These are phyloP conservation scores for Elanoides forficatus DNA, from an alignment of 2,113 vertebrate genomes.

Conservation along the genomic window DNA sequence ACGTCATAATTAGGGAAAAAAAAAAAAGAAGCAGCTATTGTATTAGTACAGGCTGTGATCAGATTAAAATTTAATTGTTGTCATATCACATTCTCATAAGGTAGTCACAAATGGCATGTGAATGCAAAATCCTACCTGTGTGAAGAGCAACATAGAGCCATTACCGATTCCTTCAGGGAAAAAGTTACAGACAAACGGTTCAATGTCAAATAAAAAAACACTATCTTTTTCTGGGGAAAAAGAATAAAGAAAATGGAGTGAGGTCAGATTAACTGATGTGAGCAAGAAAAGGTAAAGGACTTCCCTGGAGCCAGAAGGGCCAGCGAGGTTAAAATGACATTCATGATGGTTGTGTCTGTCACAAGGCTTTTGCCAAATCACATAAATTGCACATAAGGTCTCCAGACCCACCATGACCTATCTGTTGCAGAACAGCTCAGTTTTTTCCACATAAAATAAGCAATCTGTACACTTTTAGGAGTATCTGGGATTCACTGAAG, in stretches of 20 bases:
- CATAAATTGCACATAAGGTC: not conserved
- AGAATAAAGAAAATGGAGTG: not conserved
- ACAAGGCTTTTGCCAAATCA: not conserved
- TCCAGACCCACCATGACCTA: not conserved
- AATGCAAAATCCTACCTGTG: not conserved
- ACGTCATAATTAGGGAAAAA: not conserved
- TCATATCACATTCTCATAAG: not conserved
- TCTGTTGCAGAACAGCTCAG: not conserved
- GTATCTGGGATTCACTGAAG: not conserved
- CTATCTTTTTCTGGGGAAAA: not conserved
- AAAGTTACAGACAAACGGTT: not conserved
- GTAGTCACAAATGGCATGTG: not conserved
- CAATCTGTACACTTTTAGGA: not conserved
- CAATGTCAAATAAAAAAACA: not conserved
- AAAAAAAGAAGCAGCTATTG: not conserved
- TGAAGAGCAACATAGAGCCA: not conserved
- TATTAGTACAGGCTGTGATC: not conserved
- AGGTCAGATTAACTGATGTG: not conserved
- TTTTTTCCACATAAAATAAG: not conserved
- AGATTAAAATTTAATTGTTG: not conserved
- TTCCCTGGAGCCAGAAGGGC: not conserved
- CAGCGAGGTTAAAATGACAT: not conserved
- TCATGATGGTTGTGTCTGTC: fast-evolving
- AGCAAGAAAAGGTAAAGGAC: not conserved
- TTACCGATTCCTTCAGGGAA: not conserved